phyloP scores from a whole-genome alignment of 1,140 invertebrate species.

The Archivesica marissinica region DNA sequence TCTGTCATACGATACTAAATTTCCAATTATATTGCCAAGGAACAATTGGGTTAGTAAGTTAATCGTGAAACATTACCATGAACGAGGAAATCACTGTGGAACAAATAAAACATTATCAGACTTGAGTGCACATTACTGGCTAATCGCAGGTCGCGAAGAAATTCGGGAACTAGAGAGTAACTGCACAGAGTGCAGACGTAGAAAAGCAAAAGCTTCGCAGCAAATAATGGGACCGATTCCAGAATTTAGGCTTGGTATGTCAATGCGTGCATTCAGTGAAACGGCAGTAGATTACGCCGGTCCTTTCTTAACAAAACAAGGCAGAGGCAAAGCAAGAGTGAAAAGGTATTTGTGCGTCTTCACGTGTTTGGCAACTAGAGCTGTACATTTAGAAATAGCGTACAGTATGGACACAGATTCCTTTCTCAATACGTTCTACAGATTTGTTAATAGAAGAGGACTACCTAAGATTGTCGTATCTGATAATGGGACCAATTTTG shows the following conservation, averaged over 20 bases:
- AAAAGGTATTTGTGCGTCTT: constrained; percentile 59
- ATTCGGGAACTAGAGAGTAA: background rate
- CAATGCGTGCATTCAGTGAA: constrained; percentile 1
- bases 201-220: background rate
- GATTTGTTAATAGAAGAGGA: constrained; percentile 12
- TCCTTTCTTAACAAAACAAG: constrained; percentile 44
- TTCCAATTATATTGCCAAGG: constrained; percentile 1
- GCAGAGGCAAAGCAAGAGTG: constrained; percentile 10
- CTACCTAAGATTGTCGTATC: background rate
- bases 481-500: background rate
- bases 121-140: background rate
- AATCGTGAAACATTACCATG: constrained; percentile 23
- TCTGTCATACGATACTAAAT: background rate
- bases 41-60: background rate
- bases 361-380: constrained; percentile 39
- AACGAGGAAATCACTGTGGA: background rate
- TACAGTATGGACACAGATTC: constrained; percentile 46
- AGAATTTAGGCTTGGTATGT: constrained; percentile 26
- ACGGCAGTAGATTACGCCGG: constrained; percentile 52
- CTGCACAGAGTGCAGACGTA: background rate
- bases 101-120: constrained; percentile 17
- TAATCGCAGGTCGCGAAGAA: background rate
- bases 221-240: constrained; percentile 45
- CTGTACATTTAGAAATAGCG: constrained; percentile 56
- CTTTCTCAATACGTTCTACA: constrained; percentile 31